Conservation (phyloP, 2,888 invertebrate species). For the Hypena proboscidalis region DNA sequence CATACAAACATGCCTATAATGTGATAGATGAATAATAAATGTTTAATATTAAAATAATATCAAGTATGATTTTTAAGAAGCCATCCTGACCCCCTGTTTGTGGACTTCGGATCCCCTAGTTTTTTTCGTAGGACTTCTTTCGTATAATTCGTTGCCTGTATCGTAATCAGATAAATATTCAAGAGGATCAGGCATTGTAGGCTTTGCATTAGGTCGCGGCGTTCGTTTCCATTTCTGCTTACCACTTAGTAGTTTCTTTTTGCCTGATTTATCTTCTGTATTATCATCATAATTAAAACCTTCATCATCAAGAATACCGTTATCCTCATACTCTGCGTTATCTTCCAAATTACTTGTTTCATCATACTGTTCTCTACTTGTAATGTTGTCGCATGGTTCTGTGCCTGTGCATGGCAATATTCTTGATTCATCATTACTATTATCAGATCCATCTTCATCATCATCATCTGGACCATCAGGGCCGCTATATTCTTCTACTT, state of each 20-base stretch:
- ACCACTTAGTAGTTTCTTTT: no score
- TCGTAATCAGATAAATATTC: constrained; percentile 20
- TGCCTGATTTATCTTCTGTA: no score
- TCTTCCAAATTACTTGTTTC: background rate
- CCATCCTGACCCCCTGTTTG: no score
- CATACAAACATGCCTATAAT: constrained; percentile 90
- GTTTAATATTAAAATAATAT: constrained; percentile 53
- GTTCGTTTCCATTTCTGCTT: no score
- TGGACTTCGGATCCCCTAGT: background rate
- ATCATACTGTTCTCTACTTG: background rate
- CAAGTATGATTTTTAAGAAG: no score
- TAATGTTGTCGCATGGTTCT: no score
- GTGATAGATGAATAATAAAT: constrained; percentile 76
- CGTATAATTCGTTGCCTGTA: constrained; percentile 9
- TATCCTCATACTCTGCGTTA: no score
- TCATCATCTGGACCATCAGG: background rate
- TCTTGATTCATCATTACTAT: no score
- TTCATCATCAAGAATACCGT: no score
- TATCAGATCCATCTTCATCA: background rate
- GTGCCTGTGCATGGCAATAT: no score
- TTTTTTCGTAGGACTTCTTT: constrained; percentile 1
- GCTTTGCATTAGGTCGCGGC: background rate
- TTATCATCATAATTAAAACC: no score
- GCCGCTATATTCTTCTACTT: no score
- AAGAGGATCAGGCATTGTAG: constrained; percentile 7